Conservation (phyloP, 35 echinoderm and acorn worm species). For the Eucidaris tribuloides region DNA sequence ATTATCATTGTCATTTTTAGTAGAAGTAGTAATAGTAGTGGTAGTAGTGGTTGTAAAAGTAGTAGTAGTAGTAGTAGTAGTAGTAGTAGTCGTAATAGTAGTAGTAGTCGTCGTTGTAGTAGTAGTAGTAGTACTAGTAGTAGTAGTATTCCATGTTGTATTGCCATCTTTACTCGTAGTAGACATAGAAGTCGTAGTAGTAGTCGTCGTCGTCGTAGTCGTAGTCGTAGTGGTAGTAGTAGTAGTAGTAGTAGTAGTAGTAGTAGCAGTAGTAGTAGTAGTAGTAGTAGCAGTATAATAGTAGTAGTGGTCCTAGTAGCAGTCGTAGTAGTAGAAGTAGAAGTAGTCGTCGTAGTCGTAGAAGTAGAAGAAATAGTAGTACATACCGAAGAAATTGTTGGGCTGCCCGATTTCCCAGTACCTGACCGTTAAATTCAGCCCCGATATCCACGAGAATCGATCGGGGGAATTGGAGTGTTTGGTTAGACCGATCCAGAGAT, state of each 20-base stretch:
- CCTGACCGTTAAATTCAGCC: neutral
- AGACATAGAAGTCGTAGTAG: no score
- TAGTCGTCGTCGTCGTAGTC: no score
- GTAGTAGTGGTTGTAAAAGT: no score
- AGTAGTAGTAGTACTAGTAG: neutral
- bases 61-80: no score
- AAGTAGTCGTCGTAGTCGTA: no score
- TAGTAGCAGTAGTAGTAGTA: neutral
- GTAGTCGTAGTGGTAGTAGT: no score
- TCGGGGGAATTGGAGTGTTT: neutral
- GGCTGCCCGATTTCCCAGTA: conserved; percentile 38
- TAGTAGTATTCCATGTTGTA: neutral
- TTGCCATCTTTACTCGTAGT: neutral
- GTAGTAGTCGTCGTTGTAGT: neutral
- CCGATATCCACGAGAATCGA: neutral
- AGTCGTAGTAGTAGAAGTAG: no score
- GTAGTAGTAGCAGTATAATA: neutral
- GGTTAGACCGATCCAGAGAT: conserved; percentile 32
- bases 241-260: neutral
- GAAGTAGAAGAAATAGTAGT: neutral
- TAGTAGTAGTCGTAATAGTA: no score
- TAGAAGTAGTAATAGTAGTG: no score
- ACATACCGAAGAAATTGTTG: conserved; percentile 32
- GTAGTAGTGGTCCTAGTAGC: neutral
- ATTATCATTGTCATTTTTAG: no score